These are phyloP conservation scores for Psittacus erithacus DNA, from an alignment of 2,113 vertebrate species.

Conservation along the genomic window DNA sequence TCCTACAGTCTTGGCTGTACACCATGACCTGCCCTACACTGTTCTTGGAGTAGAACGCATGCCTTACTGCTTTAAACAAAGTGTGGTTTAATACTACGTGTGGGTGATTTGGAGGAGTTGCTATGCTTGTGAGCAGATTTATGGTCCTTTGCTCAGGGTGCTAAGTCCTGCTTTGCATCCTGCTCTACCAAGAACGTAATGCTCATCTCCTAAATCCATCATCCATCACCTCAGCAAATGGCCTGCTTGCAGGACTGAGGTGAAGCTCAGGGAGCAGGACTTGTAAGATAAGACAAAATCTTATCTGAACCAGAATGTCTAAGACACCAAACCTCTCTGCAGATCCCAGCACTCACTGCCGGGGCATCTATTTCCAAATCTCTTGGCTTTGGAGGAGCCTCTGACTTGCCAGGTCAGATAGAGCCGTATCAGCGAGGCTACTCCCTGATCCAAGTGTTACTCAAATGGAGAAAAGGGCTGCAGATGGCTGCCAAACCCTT, in stretches of 20 bases:
- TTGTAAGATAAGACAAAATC: neutral
- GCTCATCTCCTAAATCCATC: neutral
- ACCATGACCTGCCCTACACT: neutral
- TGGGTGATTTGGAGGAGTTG: neutral
- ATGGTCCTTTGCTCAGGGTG: neutral
- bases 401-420: neutral
- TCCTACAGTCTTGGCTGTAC: neutral
- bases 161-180: neutral
- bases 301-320: neutral
- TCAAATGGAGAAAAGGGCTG: neutral
- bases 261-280: neutral
- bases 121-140: neutral
- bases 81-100: accelerated
- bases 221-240: neutral
- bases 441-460: neutral
- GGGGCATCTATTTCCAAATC: neutral
- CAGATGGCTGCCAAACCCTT: neutral
- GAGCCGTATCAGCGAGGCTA: neutral
- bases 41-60: neutral
- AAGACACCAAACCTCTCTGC: neutral
- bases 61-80: neutral
- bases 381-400: neutral
- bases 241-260: neutral
- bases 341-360: neutral
- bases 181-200: neutral